phyloP scores from a whole-genome alignment of 2,888 invertebrate species.

The Tipula unca region DNA sequence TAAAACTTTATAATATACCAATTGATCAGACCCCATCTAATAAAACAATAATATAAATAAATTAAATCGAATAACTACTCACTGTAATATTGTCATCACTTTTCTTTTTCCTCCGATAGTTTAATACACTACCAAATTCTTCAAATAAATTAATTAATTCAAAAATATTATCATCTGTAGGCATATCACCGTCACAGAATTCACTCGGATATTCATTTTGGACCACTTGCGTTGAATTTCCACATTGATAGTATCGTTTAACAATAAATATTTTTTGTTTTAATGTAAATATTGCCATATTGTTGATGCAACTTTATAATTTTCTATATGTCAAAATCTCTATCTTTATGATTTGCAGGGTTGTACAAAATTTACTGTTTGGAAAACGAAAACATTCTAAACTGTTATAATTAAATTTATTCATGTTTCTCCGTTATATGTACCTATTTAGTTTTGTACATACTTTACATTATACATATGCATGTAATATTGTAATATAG shows the following conservation, averaged over 20 bases:
- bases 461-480: too few species aligned
- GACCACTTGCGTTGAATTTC: background rate
- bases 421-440: background rate
- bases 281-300: conserved; percentile 16
- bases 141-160: conserved; percentile 17
- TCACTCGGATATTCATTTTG: background rate
- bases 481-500: too few species aligned
- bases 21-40: background rate
- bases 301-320: background rate
- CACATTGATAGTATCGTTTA: conserved; percentile 10
- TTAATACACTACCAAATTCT: conserved; percentile 17
- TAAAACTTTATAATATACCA: background rate
- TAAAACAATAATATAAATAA: background rate
- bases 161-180: background rate
- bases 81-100: background rate
- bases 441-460: too few species aligned
- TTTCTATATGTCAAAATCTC: background rate
- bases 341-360: background rate
- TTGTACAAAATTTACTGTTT: background rate
- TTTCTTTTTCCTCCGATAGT: background rate
- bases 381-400: background rate
- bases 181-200: background rate
- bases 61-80: background rate
- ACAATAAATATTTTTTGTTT: conserved; percentile 20
- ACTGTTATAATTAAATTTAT: background rate